A percentile compares a stretch with the other conserved stretches of the same genome.
These are phyloP conservation scores for Hyperoplus lanceolatus DNA, from an alignment of 2,797 vertebrate species.

Conservation along the genomic window DNA sequence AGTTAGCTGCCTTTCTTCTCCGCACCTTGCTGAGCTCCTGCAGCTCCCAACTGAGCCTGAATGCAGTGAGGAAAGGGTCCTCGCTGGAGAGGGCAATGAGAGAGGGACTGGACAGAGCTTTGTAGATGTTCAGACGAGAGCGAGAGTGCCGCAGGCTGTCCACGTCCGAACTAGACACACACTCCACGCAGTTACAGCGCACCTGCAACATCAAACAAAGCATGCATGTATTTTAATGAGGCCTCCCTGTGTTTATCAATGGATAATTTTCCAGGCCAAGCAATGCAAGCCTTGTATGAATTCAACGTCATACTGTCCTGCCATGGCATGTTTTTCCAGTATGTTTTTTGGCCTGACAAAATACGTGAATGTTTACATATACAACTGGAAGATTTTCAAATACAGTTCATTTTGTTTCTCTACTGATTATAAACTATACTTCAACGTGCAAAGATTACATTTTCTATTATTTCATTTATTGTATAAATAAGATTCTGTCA, in stretches of 20 bases:
- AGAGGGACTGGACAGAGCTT: slow-evolving; percentile 94
- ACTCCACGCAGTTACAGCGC: slow-evolving; percentile 97
- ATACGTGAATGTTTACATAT: neutral
- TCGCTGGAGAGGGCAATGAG: slow-evolving; percentile 96
- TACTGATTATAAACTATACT: slow-evolving; percentile 2
- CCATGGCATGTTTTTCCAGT: neutral
- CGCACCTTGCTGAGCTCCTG: slow-evolving; percentile 95
- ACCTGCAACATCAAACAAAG: slow-evolving; percentile 81
- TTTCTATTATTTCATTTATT: too few relatives aligned
- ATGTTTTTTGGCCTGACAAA: neutral
- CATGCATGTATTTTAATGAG: slow-evolving; percentile 47
- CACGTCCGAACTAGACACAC: slow-evolving; percentile 96
- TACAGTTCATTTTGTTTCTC: neutral
- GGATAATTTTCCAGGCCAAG: neutral
- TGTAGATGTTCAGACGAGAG: slow-evolving; percentile 97
- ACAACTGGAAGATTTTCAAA: neutral
- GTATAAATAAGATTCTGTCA: too few relatives aligned
- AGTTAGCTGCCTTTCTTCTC: neutral
- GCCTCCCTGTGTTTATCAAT: slow-evolving; percentile 23
- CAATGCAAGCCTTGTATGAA: neutral
- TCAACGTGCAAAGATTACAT: too few relatives aligned
- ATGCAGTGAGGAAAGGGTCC: slow-evolving; percentile 97
- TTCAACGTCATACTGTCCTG: slow-evolving; percentile 8
- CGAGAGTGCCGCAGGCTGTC: slow-evolving; percentile 97
- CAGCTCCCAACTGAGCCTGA: slow-evolving; percentile 97